phyloP scores from a whole-genome alignment of 2,888 invertebrate species.

The Danaus chrysippus region DNA sequence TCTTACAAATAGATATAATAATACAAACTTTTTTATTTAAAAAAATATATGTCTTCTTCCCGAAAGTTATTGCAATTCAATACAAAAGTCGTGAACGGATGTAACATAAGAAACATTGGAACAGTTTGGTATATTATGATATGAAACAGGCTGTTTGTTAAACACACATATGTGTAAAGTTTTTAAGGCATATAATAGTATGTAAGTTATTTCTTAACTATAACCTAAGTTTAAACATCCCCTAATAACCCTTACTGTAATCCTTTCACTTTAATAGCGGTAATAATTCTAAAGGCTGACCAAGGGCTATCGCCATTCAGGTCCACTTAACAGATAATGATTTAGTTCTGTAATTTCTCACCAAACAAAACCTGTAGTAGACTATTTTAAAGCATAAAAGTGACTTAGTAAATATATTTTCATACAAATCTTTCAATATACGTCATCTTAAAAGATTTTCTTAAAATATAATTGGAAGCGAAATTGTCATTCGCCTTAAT shows the following conservation, averaged over 20 bases:
- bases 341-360: conserved; percentile 28
- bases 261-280: conserved; percentile 38
- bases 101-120: no score
- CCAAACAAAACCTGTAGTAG: background rate
- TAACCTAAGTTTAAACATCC: background rate
- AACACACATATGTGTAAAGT: no score
- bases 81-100: no score
- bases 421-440: background rate
- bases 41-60: no score
- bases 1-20: no score
- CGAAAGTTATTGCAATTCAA: no score
- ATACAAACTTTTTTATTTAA: no score
- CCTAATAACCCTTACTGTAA: conserved; percentile 37
- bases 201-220: no score
- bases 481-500: background rate
- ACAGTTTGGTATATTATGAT: no score
- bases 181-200: no score
- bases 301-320: conserved; percentile 70
- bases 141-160: no score
- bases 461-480: background rate
- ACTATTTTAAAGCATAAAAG: background rate
- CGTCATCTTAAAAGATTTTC: background rate
- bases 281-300: conserved; percentile 58
- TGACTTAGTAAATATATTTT: no score
- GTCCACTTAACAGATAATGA: conserved; percentile 64